Percentiles rank a stretch among this genome's conserved stretches.
phyloP scores from a whole-genome alignment of 2,797 vertebrate genomes.

The Ptychobarbus kaznakovi region DNA sequence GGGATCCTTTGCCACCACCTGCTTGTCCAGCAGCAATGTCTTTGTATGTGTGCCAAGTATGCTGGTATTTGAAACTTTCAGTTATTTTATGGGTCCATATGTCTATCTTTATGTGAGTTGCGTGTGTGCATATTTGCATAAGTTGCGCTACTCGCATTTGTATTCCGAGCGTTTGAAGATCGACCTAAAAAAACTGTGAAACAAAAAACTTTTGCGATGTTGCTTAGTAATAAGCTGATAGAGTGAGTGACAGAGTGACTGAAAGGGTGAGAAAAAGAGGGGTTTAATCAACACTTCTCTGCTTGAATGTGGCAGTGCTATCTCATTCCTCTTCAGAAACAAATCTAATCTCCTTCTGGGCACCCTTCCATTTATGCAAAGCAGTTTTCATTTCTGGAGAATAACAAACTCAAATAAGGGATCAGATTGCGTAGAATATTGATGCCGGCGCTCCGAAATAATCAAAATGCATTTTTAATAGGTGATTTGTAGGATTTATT shows the following conservation, averaged over 20 bases:
- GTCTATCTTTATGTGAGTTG: constrained; percentile 16
- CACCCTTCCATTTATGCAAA: constrained; percentile 49
- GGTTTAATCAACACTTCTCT: constrained; percentile 47
- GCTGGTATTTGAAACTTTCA: constrained; percentile 29
- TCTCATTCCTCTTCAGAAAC: constrained; percentile 44
- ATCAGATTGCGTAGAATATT: constrained; percentile 27
- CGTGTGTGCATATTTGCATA: constrained; percentile 10
- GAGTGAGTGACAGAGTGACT: constrained; percentile 2
- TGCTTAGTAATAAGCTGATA: constrained; percentile 27
- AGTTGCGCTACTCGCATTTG: neutral
- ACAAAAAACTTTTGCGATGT: constrained; percentile 19
- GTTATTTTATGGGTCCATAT: constrained; percentile 39
- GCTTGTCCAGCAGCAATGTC: constrained; percentile 38
- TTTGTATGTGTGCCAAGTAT: constrained; percentile 44
- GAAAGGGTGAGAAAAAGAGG: constrained; percentile 13
- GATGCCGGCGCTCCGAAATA: constrained; percentile 8
- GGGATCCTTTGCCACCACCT: constrained; percentile 42
- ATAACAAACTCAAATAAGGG: constrained; percentile 27
- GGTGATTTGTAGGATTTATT: neutral
- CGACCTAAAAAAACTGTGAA: constrained; percentile 2
- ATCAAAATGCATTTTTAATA: constrained; percentile 26
- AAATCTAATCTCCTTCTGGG: constrained; percentile 44
- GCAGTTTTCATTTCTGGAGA: constrained; percentile 36
- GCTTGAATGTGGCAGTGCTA: constrained; percentile 41
- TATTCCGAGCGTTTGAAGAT: neutral